Conservation (phyloP, 2,113 vertebrate genomes). For the Vulpes vulpes region DNA sequence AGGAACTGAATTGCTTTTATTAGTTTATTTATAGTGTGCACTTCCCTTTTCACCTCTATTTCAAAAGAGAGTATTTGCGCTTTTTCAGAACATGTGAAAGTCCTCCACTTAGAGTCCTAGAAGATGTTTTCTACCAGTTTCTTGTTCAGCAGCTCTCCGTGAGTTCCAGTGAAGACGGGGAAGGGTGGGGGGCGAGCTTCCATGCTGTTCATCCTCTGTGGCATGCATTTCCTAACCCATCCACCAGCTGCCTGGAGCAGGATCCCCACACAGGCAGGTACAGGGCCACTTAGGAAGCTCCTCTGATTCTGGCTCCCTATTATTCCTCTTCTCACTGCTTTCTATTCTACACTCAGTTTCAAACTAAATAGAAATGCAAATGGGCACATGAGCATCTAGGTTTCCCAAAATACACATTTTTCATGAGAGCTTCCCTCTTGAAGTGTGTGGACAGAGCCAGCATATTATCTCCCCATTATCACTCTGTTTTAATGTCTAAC, state of each 20-base stretch:
- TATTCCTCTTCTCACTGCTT: not conserved
- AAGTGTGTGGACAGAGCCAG: slow-evolving; percentile 59
- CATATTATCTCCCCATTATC: slow-evolving; percentile 65
- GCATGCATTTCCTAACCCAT: not conserved
- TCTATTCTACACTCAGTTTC: slow-evolving; percentile 35
- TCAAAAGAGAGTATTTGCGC: not conserved
- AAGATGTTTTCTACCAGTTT: not conserved
- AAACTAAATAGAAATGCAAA: slow-evolving; percentile 66
- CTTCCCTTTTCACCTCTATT: slow-evolving; percentile 24
- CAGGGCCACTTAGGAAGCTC: not conserved
- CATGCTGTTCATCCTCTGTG: not conserved
- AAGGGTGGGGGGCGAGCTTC: not conserved
- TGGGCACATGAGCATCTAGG: slow-evolving; percentile 24
- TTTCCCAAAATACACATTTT: slow-evolving; percentile 68
- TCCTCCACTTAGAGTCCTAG: not conserved
- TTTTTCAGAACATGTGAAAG: slow-evolving; percentile 5
- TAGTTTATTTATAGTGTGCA: slow-evolving; percentile 50
- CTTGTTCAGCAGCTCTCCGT: not conserved
- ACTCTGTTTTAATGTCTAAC: slow-evolving; percentile 54
- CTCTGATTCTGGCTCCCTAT: not conserved
- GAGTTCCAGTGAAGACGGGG: not conserved
- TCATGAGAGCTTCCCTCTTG: slow-evolving; percentile 47
- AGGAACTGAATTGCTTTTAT: slow-evolving; percentile 30
- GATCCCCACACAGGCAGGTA: not conserved
- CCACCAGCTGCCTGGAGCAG: not conserved